A percentile compares a stretch with the other conserved stretches of the same genome.
Conservation (phyloP, 2,797 vertebrate genomes). For the Rhadinocentrus ornatus region DNA sequence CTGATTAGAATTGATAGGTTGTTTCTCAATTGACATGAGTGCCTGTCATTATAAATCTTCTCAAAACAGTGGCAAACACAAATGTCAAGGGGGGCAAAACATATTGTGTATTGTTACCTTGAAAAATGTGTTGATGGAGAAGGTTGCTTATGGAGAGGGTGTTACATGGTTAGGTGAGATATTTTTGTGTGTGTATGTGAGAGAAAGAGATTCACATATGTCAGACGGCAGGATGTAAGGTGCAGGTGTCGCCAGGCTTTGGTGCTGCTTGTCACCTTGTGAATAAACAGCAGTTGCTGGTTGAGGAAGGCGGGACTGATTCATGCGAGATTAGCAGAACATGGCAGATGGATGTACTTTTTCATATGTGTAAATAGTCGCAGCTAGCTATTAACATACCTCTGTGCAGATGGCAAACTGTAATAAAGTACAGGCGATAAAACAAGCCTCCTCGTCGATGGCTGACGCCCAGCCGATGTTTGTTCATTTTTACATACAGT, state of each 20-base stretch:
- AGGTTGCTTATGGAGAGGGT: slow-evolving; percentile 49
- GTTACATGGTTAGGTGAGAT: slow-evolving; percentile 65
- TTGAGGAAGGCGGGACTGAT: slow-evolving; percentile 85
- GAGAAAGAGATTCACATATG: slow-evolving; percentile 73
- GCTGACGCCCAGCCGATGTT: slow-evolving; percentile 77
- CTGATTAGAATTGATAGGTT: slow-evolving; percentile 75
- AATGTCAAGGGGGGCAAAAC: slow-evolving; percentile 44
- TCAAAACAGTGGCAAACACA: slow-evolving; percentile 53
- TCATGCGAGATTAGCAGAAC: slow-evolving; percentile 84
- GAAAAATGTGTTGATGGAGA: slow-evolving; percentile 54
- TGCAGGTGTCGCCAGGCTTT: slow-evolving; percentile 82
- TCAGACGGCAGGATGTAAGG: slow-evolving; percentile 80
- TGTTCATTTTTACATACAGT: slow-evolving; percentile 84
- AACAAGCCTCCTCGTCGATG: slow-evolving; percentile 78
- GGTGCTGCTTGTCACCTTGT: slow-evolving; percentile 84
- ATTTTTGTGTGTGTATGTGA: slow-evolving; percentile 43
- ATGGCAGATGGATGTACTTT: slow-evolving; percentile 89
- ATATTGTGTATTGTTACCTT: slow-evolving; percentile 65
- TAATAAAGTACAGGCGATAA: slow-evolving; percentile 88
- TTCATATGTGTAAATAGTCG: slow-evolving; percentile 85
- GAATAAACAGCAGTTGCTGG: slow-evolving; percentile 88
- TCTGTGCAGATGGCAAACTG: slow-evolving; percentile 88
- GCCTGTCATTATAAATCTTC: slow-evolving; percentile 53
- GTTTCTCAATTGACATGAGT: slow-evolving; percentile 47
- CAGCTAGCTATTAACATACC: slow-evolving; percentile 87